Evolutionary conservation across 2,888 invertebrate species (phyloP), one percentile per base, ranked within the genome.

Genomic region (Mimachlamys varia): DNA sequence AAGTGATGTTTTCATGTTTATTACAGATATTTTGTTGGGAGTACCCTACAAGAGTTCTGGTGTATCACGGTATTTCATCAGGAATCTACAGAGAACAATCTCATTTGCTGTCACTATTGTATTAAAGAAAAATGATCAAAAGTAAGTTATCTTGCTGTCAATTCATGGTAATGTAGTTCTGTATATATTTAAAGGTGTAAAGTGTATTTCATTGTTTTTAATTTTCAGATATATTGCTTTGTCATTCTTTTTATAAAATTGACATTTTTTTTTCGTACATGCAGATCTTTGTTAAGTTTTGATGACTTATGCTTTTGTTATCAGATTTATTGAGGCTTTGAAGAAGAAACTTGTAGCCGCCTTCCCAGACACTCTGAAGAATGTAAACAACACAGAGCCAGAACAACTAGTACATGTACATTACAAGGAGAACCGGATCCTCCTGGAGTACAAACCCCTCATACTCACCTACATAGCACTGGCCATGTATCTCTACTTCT

Each of bases 401-500:
- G 93, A 94, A 88, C 92, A 95, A 22, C 91, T 97, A 12, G 97
- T 98, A n/a, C 97, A 98, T 93, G 98, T 99, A 90, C 98, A 98
- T 96, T 99, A 99, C 97, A 98, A 99, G 17, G 98, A 98, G 90
- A 94, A 95, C 93, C 96, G 96, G 93, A 95, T 95, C 91, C 94
- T 96, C 90, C 95, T 96, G 53, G 97, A 97, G 92, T 97, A 97
- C 94, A 95, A 99, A 50, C 99, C 99, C 0, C 97, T 99, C 15
- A 97, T 98, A 38, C 97, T 98, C 92, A 98, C 99, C 0, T 99
- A 99, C 95, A 97, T 98, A 3, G 97, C 98, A 27, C 97, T 99
- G 53, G 99, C 99, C 96, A 97, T 99, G 44, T 99, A 99, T 96
- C 98, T 99, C 53, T 99, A 99, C 96, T 99, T 99, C 96, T 99